Evolutionary conservation across 2,888 invertebrate species (phyloP).

Genomic region (Ochropleura leucogaster): DNA sequence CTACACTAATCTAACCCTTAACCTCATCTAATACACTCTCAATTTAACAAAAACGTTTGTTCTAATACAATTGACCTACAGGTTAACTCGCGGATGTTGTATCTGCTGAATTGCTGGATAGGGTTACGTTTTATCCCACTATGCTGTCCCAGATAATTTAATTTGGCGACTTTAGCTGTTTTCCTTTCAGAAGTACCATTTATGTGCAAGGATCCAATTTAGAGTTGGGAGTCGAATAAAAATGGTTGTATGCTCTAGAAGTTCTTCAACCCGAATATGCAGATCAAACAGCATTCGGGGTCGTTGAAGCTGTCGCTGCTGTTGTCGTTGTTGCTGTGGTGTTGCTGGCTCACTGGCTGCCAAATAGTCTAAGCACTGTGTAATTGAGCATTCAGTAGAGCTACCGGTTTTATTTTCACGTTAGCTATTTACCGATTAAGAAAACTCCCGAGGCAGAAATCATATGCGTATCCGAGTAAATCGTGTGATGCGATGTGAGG

Average conservation of each 20-base stretch:
- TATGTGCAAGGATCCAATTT: conserved; percentile 1
- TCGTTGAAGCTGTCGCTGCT: too few species aligned
- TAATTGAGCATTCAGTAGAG: conserved; percentile 3
- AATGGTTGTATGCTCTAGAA: background rate
- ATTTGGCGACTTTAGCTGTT: conserved; percentile 23
- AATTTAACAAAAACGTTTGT: conserved; percentile 41
- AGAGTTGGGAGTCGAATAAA: background rate
- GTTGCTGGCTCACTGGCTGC: conserved; percentile 5
- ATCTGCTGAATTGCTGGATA: conserved; percentile 23
- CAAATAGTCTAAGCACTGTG: background rate
- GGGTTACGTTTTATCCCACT: conserved; percentile 33
- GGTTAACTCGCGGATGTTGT: conserved; percentile 52
- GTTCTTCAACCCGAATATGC: background rate
- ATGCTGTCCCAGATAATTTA: conserved; percentile 25
- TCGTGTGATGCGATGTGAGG: conserved; percentile 1
- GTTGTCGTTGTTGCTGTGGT: too few species aligned
- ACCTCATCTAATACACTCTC: conserved; percentile 27
- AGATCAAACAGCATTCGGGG: conserved; percentile 1
- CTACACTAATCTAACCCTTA: conserved; percentile 43
- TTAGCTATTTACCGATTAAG: conserved; percentile 11
- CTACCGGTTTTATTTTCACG: background rate
- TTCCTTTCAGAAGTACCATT: background rate
- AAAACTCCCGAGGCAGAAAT: background rate
- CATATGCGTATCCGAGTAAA: conserved; percentile 14
- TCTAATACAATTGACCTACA: conserved; percentile 47